Base-by-base conservation (phyloP, 2,113 vertebrate species). In the Acanthochromis polyacanthus region DNA sequence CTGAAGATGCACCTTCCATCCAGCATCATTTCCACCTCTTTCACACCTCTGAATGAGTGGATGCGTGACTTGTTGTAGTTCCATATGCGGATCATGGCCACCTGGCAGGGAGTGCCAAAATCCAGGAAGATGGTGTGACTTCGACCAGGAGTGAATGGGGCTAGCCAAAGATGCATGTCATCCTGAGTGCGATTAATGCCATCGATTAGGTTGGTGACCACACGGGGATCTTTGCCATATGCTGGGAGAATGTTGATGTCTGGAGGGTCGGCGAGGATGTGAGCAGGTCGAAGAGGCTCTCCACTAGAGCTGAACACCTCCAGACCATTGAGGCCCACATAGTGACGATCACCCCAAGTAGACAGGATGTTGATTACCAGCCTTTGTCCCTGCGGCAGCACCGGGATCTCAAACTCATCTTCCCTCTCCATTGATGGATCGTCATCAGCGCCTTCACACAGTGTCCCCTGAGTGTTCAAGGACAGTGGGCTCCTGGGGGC, bases 61-160 rank as follows among this genome's bases (percentile, higher is more conserved):
- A 99, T 99, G 23, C 98, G 96, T 0, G 98, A 99, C 83, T 99
- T 99, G 87, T 99, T 99, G 85, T 99, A 99, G 92, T 99, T 99
- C 98, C 98, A 99, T 64, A 99, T 91, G 12, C 98, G 96, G 75
- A 99, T 96, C 95, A 99, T 97, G 50, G 98, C 97, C 0, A 99
- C 93, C 45, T 97, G 95, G 87, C 94, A 95, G 12, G 93, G 84
- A 22, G 85, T 84, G n/a, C 62, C 88, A 43, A 99, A 98, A 81
- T 98, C 94, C 56, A 99, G 76, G 40, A 91, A 94, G 83, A 99
- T 84, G 12, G 94, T 90, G 91, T 99, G 97, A 60, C 82, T 77
- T 40, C 94, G 93, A 17, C 97, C 96, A 0, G 94, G 92, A 0
- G 96, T 98, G 92, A 99, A 99, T 0, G 98, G 98, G 0, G 97